These are phyloP conservation scores for Lophius americanus DNA, from an alignment of 2,797 vertebrate genomes.

Conservation along the genomic window DNA sequence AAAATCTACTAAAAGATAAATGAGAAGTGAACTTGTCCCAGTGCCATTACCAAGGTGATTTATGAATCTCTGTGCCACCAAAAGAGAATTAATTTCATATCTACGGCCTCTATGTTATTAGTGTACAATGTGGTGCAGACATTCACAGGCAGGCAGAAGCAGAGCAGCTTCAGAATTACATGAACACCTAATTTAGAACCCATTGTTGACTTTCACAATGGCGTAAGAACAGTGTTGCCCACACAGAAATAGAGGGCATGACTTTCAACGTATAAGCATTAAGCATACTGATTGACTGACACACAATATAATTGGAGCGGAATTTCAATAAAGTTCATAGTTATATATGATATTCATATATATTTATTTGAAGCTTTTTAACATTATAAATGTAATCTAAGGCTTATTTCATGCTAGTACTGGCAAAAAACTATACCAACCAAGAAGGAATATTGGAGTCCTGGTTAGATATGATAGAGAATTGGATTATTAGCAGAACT, in stretches of 20 bases:
- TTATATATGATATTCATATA: no score
- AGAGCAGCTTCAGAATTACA: constrained; percentile 29
- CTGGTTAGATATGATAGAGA: no score
- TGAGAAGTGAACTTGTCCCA: background rate
- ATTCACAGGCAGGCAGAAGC: constrained; percentile 15
- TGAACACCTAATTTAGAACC: constrained; percentile 46
- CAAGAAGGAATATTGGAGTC: no score
- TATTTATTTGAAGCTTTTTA: no score
- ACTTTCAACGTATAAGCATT: constrained; percentile 4
- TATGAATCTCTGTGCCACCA: constrained; percentile 20
- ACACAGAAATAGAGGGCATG: constrained; percentile 19
- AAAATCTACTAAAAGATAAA: constrained; percentile 15
- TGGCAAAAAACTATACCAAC: no score
- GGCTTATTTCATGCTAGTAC: no score
- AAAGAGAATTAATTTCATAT: constrained; percentile 33
- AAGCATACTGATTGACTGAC: background rate
- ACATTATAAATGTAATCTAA: no score
- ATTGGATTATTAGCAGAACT: no score
- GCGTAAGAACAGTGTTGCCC: constrained; percentile 12
- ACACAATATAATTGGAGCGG: background rate
- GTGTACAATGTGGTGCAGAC: constrained; percentile 22
- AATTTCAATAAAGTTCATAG: no score
- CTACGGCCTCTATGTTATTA: constrained; percentile 20
- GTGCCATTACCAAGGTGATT: constrained; percentile 33
- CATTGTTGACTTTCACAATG: constrained; percentile 48